These are phyloP conservation scores for Ophonus ardosiacus DNA, from an alignment of 2,888 invertebrate genomes.

Conservation along the genomic window DNA sequence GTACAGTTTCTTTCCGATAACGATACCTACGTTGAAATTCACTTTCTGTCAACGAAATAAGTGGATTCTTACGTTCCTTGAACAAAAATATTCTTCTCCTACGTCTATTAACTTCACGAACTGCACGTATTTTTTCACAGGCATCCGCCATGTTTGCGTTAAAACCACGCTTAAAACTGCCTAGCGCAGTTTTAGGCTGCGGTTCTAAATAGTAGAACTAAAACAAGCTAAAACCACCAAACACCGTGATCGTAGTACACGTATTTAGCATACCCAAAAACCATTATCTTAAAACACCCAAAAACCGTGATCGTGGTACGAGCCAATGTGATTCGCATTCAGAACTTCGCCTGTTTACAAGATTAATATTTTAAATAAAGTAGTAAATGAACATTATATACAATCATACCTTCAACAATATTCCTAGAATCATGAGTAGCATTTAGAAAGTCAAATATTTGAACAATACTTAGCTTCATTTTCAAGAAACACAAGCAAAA, in stretches of 20 bases:
- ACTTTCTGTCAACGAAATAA: neutral
- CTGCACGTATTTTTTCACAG: neutral
- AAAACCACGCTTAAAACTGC: slow-evolving; percentile 16
- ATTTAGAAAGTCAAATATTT: too few relatives aligned
- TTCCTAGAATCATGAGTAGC: too few relatives aligned
- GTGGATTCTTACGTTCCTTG: slow-evolving; percentile 9
- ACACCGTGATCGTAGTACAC: neutral
- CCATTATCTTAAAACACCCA: neutral
- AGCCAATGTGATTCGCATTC: too few relatives aligned
- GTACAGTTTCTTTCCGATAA: neutral
- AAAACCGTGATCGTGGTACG: too few relatives aligned
- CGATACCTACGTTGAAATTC: neutral
- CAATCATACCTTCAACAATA: too few relatives aligned
- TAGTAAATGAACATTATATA: too few relatives aligned
- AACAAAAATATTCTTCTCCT: slow-evolving; percentile 11
- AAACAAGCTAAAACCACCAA: neutral
- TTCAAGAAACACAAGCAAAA: too few relatives aligned
- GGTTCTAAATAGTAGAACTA: neutral
- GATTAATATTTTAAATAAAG: too few relatives aligned
- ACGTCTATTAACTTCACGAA: slow-evolving; percentile 12
- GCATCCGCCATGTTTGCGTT: slow-evolving; percentile 23
- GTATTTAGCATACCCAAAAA: neutral
- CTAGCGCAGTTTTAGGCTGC: neutral
- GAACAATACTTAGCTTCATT: too few relatives aligned
- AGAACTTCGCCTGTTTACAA: too few relatives aligned